Conservation (phyloP, 2,113 vertebrate species). For the Ancistrus triradiatus region DNA sequence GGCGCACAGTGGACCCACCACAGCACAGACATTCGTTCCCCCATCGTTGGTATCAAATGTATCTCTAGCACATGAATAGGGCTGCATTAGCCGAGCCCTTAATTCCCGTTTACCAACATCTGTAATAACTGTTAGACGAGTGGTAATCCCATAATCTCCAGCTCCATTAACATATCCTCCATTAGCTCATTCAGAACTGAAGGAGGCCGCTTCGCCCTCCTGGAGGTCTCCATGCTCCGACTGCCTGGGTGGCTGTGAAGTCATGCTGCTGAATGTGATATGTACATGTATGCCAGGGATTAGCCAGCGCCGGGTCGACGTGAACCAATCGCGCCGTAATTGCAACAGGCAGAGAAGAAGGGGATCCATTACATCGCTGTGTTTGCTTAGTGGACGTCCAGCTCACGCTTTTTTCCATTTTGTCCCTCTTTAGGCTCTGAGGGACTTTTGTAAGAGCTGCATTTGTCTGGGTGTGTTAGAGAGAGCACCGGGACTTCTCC, state of each 20-base stretch:
- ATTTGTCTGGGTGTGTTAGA: slow-evolving; percentile 9
- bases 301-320: slow-evolving; percentile 76
- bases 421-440: slow-evolving; percentile 63
- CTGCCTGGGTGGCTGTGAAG: slow-evolving; percentile 96
- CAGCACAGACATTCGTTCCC: slow-evolving; percentile 64
- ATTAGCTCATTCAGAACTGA: slow-evolving; percentile 79
- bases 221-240: slow-evolving; percentile 66
- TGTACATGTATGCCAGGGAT: slow-evolving; percentile 85
- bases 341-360: slow-evolving; percentile 81
- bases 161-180: slow-evolving; percentile 80
- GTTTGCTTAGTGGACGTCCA: slow-evolving; percentile 80
- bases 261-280: slow-evolving; percentile 74
- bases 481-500: slow-evolving; percentile 44
- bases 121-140: slow-evolving; percentile 79
- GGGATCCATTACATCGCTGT: slow-evolving; percentile 79
- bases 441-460: slow-evolving; percentile 67
- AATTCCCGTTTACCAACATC: slow-evolving; percentile 79
- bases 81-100: slow-evolving; percentile 61
- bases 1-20: slow-evolving; percentile 66
- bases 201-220: slow-evolving; percentile 73
- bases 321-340: slow-evolving; percentile 80
- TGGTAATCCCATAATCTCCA: slow-evolving; percentile 82
- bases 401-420: slow-evolving; percentile 68
- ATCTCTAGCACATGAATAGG: slow-evolving; percentile 61
- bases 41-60: slow-evolving; percentile 55